Base-by-base conservation (phyloP, 2,797 vertebrate genomes). In the Strix occidentalis region DNA sequence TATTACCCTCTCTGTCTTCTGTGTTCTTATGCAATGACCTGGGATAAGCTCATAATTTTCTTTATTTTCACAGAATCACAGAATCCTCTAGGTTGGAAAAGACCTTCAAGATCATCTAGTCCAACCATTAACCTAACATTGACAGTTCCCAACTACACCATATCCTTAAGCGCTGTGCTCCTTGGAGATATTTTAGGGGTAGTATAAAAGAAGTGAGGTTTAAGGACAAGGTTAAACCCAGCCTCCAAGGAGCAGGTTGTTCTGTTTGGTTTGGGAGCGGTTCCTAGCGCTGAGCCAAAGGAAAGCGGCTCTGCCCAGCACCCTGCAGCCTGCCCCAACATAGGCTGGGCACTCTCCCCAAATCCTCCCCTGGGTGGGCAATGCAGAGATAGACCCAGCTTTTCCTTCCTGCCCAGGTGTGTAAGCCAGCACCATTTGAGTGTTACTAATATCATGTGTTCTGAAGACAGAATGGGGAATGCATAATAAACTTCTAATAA, bases 261-360 rank as follows among this genome's bases (percentile, higher is more conserved):
- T 50, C 24, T 6, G 26, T 48, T 46, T 51, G 82, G 31, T n/a
- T 11, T 64, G 39, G 35, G 75, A 82, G 54, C 1, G 6, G 16
- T 33, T 82, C 48, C 19, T 14, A 21, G 11, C 1, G 2, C 60
- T 58, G 41, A 74, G 41, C 18, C 4, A 5, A 61, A 39, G 71
- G 45, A 25, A 63, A 6, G 10, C 21, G 19, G 35, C 71, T 28
- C 23, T 77, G 33, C 74, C 50, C 64, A 7, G 61, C 26, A 7
- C 43, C 48, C 54, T 31, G 58, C 74, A 60, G 65, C 71, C 56
- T 33, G 39, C 81, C 46, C 18, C 24, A 5, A 7, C 35, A 0
- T 5, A 7, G 18, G 2, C 53, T 9, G 41, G 17, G n/a, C 33
- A 0, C 46, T 4, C 17, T 11, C 18, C 60, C 69, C 8, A 5